Percentiles rank a stretch among this genome's conserved stretches.
Conservation (phyloP, 2,113 vertebrate species). For the Scomber japonicus region DNA sequence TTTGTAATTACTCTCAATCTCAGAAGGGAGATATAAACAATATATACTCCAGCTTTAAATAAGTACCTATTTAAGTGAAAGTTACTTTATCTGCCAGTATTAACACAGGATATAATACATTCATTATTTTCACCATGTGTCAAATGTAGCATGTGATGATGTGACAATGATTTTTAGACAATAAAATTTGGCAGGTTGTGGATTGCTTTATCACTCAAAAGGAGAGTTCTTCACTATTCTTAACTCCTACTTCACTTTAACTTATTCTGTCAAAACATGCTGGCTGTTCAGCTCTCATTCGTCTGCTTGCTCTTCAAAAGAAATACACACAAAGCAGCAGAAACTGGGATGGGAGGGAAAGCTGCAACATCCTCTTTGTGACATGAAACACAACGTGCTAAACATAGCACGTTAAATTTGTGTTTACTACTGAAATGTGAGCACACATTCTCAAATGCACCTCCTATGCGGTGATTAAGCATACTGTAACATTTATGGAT, state of each 20-base stretch:
- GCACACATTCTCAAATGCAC: neutral
- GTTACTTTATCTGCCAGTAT: too few relatives aligned
- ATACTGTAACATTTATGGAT: neutral
- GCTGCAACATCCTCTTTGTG: neutral
- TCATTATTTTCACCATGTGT: too few relatives aligned
- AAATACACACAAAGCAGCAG: neutral
- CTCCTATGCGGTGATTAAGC: neutral
- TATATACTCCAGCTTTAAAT: too few relatives aligned
- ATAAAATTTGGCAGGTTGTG: neutral
- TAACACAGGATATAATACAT: too few relatives aligned
- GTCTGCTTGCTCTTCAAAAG: slow-evolving; percentile 16
- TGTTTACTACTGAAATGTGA: neutral
- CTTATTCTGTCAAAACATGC: slow-evolving; percentile 17
- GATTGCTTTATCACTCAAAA: neutral
- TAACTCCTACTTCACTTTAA: neutral
- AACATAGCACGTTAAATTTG: slow-evolving; percentile 19
- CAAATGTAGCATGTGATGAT: neutral
- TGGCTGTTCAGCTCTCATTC: slow-evolving; percentile 10
- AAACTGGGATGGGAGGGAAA: neutral
- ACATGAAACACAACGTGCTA: slow-evolving; percentile 7
- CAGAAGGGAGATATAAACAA: too few relatives aligned
- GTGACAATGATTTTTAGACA: too few relatives aligned
- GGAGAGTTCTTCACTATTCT: slow-evolving; percentile 1
- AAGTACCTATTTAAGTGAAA: too few relatives aligned
- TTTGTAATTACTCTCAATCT: too few relatives aligned